Conservation (phyloP, 2,888 invertebrate genomes). For the Latheticus oryzae region DNA sequence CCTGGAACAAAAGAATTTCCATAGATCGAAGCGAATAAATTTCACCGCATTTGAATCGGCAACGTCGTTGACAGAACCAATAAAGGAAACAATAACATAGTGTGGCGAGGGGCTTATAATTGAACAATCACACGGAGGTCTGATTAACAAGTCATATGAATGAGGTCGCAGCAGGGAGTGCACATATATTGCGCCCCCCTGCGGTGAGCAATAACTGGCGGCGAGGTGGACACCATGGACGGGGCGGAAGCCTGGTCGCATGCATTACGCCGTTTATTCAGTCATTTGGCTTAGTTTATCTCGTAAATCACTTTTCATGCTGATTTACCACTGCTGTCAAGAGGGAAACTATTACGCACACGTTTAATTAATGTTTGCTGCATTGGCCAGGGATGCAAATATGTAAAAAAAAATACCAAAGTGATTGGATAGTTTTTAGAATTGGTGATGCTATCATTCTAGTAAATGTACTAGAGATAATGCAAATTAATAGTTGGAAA, state of each 20-base stretch:
- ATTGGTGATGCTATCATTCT: too few species aligned
- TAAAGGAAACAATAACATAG: conserved; percentile 45
- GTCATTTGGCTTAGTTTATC: conserved; percentile 48
- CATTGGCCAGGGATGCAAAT: conserved; percentile 16
- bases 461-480: too few species aligned
- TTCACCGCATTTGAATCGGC: too few species aligned
- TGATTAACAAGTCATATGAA: conserved; percentile 58
- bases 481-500: too few species aligned
- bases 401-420: too few species aligned
- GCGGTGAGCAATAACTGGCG: conserved; percentile 51
- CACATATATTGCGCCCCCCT: conserved; percentile 55
- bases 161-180: conserved; percentile 49
- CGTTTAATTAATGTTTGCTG: conserved; percentile 40
- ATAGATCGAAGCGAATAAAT: too few species aligned
- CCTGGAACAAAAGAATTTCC: too few species aligned
- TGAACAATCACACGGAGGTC: conserved; percentile 48
- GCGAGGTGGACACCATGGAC: conserved; percentile 43
- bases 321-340: conserved; percentile 50
- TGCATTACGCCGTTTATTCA: conserved; percentile 50
- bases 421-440: too few species aligned
- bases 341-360: conserved; percentile 39
- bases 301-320: conserved; percentile 54
- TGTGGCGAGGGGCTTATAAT: conserved; percentile 43
- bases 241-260: conserved; percentile 46
- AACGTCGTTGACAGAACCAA: conserved; percentile 41